Evolutionary conservation across 2,113 vertebrate genomes (phyloP).

Genomic region (Ceyx cyanopectus): DNA sequence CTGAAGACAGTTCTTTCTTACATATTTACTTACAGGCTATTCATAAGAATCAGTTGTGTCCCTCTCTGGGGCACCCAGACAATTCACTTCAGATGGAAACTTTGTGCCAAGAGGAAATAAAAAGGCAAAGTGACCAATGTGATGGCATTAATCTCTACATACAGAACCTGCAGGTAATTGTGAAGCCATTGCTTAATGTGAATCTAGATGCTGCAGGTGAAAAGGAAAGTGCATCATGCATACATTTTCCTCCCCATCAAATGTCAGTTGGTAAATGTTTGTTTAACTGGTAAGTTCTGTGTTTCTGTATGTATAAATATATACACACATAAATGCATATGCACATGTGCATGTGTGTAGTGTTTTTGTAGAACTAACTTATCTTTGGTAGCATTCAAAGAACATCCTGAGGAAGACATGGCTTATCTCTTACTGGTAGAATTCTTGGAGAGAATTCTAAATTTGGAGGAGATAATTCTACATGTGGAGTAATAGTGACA

Average conservation of each 20-base stretch:
- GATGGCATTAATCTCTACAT: slow-evolving; percentile 17
- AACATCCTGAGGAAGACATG: background rate
- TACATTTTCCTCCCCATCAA: background rate
- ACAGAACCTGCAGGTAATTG: slow-evolving; percentile 75
- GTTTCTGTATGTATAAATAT: background rate
- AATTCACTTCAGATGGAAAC: slow-evolving; percentile 61
- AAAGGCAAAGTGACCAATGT: slow-evolving; percentile 71
- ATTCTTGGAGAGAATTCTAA: background rate
- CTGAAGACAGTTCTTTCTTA: background rate
- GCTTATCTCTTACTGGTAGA: background rate
- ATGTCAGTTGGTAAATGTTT: background rate
- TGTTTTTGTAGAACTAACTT: background rate
- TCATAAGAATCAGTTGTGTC: slow-evolving; percentile 68
- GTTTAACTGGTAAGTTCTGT: no score
- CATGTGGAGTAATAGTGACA: background rate
- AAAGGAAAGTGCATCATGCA: background rate
- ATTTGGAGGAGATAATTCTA: background rate
- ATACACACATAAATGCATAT: background rate
- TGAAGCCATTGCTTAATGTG: background rate
- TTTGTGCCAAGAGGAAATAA: slow-evolving; percentile 72
- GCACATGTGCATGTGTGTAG: accelerated
- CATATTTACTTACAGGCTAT: slow-evolving; percentile 61
- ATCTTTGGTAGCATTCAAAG: background rate
- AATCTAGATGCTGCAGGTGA: background rate
- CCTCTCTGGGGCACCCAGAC: slow-evolving; percentile 79